Evolutionary conservation across 2,797 vertebrate species (phyloP), one percentile per base, ranked within the genome.

Genomic region (Artibeus jamaicensis): DNA sequence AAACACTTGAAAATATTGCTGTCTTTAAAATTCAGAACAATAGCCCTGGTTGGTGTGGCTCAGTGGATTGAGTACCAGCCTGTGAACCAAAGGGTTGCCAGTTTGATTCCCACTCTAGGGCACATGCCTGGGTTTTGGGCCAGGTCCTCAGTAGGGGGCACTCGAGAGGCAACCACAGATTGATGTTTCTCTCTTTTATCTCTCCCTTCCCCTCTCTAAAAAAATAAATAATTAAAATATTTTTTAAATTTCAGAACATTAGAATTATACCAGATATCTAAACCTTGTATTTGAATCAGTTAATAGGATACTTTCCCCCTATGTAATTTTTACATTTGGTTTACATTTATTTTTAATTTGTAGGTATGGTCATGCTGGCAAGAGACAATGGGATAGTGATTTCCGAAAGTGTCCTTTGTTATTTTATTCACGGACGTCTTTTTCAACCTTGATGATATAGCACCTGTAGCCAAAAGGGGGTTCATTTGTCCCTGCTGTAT

Each of bases 1-100:
- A 91, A 89, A 90, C 67, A 71, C 55, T 89, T 65, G 29, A 93
- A 86, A 39, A 91, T 85, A 89, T 71, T 67, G 22, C 65, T 78
- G 26, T 68, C 73, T 90, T 95, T 95, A 94, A 93, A 96, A 95
- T 81, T 87, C 77, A 86, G 73, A 96, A 68, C 6, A 76, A 70
- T 18, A 14, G n/a, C 57, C 57, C 57, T 59, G 57, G 57, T 16
- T 59, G 57, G 57, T 26, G 57, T 59, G 57, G 24, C 57, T 59
- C 57, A 59, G 57, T 59, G 57, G 24, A 59, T 26, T 59, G 57
- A 59, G 57, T 29, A 22, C 24, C 55, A 57, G 55, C 55, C 55
- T 57, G 55, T 3, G 24, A 12, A 59, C 24, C 57, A 59, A 59
- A 59, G 57, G 10, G 24, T 29, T 59, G 57, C 24, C 57, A 5